Conservation (phyloP, 1,140 invertebrate species). For the Dendrolimus punctatus region DNA sequence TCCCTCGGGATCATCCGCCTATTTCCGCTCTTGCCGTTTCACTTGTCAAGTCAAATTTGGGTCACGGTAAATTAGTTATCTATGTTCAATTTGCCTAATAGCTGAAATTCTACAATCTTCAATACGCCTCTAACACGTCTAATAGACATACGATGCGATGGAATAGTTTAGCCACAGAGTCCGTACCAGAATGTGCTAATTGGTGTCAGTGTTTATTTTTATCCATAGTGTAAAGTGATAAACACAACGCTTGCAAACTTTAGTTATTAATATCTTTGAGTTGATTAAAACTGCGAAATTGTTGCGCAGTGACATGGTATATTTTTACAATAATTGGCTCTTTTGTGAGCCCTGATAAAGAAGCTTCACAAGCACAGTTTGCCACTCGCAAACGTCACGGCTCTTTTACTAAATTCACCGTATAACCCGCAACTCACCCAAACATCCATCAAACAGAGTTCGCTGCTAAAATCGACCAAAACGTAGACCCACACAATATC, state of each 20-base stretch:
- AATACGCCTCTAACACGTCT: constrained; percentile 9
- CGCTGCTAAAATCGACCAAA: constrained; percentile 53
- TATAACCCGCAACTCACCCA: constrained; percentile 43
- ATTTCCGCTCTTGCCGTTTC: constrained; percentile 37
- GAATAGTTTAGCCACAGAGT: constrained; percentile 21
- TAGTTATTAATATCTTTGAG: constrained; percentile 27
- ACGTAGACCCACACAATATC: constrained; percentile 41
- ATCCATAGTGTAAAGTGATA: constrained; percentile 28
- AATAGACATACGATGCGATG: constrained; percentile 22
- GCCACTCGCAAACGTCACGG: constrained; percentile 17
- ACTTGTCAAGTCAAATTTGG: constrained; percentile 51
- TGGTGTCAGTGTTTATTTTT: constrained; percentile 43
- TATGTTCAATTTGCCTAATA: constrained; percentile 38
- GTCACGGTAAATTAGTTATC: constrained; percentile 56
- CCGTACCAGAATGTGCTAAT: constrained; percentile 28
- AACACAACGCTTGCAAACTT: constrained; percentile 18
- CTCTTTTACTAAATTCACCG: constrained; percentile 31
- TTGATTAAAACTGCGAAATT: constrained; percentile 6
- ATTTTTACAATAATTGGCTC: not conserved
- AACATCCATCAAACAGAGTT: constrained; percentile 54
- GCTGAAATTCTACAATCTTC: constrained; percentile 19
- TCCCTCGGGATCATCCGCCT: constrained; percentile 43
- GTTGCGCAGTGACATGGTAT: not conserved
- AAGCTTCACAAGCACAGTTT: constrained; percentile 24
- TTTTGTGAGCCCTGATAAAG: constrained; percentile 12